Evolutionary conservation across 1,140 invertebrate genomes (phyloP).

Genomic region (Zaprionus capensis): DNA sequence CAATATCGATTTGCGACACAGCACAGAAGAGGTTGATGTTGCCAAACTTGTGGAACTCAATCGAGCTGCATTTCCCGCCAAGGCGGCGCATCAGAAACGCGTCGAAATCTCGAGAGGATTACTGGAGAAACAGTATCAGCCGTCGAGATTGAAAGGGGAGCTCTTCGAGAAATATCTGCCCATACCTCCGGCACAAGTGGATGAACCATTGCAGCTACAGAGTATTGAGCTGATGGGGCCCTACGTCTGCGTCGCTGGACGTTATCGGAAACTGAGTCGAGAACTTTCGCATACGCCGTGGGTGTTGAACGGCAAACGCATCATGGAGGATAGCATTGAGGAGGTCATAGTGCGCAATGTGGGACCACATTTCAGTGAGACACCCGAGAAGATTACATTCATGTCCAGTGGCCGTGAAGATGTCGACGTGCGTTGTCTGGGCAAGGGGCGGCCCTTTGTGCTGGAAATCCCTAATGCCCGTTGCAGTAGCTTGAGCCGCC

Average conservation of each 20-base stretch:
- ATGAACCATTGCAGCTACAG: conserved; percentile 79
- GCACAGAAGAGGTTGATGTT: conserved; percentile 58
- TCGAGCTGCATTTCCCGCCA: conserved; percentile 54
- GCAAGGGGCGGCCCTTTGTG: conserved; percentile 94
- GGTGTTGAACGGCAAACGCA: conserved; percentile 92
- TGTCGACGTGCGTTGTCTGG: conserved; percentile 93
- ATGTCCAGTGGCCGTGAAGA: conserved; percentile 97
- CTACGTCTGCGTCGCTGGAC: conserved; percentile 87
- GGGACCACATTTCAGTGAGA: conserved; percentile 84
- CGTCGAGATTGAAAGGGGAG: conserved; percentile 80
- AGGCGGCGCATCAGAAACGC: conserved; percentile 54
- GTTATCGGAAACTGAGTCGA: conserved; percentile 95
- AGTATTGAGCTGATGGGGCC: conserved; percentile 85
- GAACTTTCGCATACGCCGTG: conserved; percentile 97
- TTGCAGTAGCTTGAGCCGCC: conserved; percentile 85
- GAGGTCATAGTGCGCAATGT: conserved; percentile 92
- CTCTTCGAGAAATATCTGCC: conserved; percentile 84
- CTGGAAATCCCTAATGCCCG: conserved; percentile 91
- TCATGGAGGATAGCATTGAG: conserved; percentile 94
- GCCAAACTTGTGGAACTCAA: conserved; percentile 59
- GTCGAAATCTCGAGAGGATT: conserved; percentile 85
- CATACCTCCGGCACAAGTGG: conserved; percentile 84
- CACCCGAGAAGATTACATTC: conserved; percentile 87
- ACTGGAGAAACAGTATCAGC: conserved; percentile 85
- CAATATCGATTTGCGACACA: conserved; percentile 68